Percentiles rank a stretch among this genome's conserved stretches.
These are phyloP conservation scores for Zaprionus nigranus DNA, from an alignment of 1,140 invertebrate genomes.

Conservation along the genomic window DNA sequence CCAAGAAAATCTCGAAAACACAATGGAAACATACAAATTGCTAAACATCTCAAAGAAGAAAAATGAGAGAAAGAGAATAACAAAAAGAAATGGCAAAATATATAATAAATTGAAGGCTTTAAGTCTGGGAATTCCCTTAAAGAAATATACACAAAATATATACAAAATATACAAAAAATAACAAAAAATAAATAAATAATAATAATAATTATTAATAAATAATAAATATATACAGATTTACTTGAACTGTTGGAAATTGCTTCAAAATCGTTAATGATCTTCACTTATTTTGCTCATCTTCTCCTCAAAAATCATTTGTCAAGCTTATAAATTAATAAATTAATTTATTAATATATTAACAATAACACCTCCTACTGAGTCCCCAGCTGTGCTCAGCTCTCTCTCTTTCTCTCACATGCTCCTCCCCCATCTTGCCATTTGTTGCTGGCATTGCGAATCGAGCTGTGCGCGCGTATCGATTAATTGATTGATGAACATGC, in stretches of 20 bases:
- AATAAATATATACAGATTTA: no score
- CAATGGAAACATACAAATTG: conserved; percentile 7
- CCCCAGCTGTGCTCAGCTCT: neutral
- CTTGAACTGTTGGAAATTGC: no score
- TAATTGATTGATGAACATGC: conserved; percentile 77
- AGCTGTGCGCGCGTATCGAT: conserved; percentile 60
- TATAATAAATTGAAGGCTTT: neutral
- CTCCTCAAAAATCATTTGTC: conserved; percentile 23
- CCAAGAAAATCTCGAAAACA: conserved; percentile 12
- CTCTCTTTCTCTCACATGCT: neutral
- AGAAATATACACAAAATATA: neutral
- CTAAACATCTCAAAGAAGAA: neutral
- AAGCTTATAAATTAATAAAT: conserved; percentile 18
- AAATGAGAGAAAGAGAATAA: neutral
- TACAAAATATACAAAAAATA: no score
- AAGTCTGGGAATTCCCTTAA: neutral
- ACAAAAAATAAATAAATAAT: no score
- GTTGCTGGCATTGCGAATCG: neutral
- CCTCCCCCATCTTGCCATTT: neutral
- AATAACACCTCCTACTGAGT: neutral
- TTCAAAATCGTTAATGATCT: neutral
- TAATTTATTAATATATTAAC: conserved; percentile 2
- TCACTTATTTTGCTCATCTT: neutral
- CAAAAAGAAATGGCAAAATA: neutral
- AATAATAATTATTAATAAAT: no score